A percentile compares a stretch with the other conserved stretches of the same genome.
These are phyloP conservation scores for Archips crataeganus DNA, from an alignment of 2,888 invertebrate genomes.

Conservation along the genomic window DNA sequence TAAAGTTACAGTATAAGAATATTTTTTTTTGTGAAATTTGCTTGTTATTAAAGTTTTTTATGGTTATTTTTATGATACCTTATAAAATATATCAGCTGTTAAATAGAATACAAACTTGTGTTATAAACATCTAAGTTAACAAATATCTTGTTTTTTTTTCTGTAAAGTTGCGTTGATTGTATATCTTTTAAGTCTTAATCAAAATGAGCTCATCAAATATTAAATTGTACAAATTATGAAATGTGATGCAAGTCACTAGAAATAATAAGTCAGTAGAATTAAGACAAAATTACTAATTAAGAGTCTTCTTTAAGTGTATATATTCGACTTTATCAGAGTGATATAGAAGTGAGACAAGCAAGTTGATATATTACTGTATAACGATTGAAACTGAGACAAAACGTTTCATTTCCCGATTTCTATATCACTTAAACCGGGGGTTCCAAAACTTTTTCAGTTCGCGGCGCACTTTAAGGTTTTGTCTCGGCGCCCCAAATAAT, in stretches of 20 bases:
- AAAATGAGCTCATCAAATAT: background rate
- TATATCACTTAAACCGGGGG: background rate
- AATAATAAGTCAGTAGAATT: background rate
- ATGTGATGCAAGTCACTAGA: background rate
- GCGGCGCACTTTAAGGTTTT: too few relatives aligned
- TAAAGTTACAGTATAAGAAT: background rate
- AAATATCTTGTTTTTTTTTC: background rate
- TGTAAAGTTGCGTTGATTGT: background rate
- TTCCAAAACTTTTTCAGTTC: too few relatives aligned
- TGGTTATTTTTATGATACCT: background rate
- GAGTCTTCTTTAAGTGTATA: background rate
- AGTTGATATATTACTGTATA: background rate
- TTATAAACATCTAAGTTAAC: background rate
- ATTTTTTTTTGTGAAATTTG: background rate
- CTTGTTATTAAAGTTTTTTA: background rate
- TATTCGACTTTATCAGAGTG: background rate
- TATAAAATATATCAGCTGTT: background rate
- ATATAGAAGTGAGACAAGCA: background rate
- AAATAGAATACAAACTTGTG: background rate
- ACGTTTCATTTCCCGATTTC: background rate
- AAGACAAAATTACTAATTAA: background rate
- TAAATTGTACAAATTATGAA: conserved; percentile 3
- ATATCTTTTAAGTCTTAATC: background rate
- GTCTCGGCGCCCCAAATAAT: too few relatives aligned
- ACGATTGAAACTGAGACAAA: too few relatives aligned